Percentiles rank a stretch among this genome's conserved stretches.
Evolutionary conservation across 2,113 vertebrate genomes (phyloP).

Genomic region (Prochilodus magdalenae): DNA sequence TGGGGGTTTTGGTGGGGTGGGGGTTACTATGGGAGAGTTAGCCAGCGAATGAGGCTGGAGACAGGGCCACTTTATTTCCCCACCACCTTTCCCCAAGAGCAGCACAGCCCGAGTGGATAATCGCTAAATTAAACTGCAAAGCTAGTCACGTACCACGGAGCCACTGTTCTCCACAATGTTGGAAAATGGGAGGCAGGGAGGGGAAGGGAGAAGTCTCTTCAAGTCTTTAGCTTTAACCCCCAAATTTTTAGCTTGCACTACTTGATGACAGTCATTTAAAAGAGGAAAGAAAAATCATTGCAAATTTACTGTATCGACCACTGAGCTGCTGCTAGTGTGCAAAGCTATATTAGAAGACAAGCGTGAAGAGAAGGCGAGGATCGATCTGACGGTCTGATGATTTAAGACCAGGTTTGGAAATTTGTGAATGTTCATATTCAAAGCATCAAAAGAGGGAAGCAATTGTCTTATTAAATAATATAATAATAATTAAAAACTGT

Average conservation of each 20-base stretch:
- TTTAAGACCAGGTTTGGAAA: too few species aligned
- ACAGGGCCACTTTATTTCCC: conserved; percentile 29
- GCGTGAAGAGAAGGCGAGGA: not conserved
- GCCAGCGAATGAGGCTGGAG: conserved; percentile 42
- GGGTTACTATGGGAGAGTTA: conserved; percentile 6
- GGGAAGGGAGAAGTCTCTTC: conserved; percentile 46
- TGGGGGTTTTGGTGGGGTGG: too few species aligned
- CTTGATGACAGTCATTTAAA: not conserved
- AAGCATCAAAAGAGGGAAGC: too few species aligned
- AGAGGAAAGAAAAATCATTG: not conserved
- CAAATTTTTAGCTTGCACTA: conserved; percentile 39
- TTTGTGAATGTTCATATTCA: too few species aligned
- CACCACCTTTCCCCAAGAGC: conserved; percentile 1
- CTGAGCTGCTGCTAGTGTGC: not conserved
- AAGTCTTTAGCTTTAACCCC: conserved; percentile 50
- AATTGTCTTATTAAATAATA: too few species aligned
- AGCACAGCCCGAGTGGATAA: conserved; percentile 43
- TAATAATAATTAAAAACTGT: too few species aligned
- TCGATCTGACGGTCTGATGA: too few species aligned
- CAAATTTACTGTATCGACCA: not conserved
- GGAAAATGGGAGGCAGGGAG: conserved; percentile 24
- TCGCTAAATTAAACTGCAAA: conserved; percentile 48
- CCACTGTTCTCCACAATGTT: conserved; percentile 3
- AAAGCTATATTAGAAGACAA: not conserved
- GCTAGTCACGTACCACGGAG: conserved; percentile 15